Percentiles rank a stretch among this genome's conserved stretches.
These are phyloP conservation scores for Chrysomela aeneicollis DNA, from an alignment of 2,888 invertebrate genomes.

Conservation along the genomic window DNA sequence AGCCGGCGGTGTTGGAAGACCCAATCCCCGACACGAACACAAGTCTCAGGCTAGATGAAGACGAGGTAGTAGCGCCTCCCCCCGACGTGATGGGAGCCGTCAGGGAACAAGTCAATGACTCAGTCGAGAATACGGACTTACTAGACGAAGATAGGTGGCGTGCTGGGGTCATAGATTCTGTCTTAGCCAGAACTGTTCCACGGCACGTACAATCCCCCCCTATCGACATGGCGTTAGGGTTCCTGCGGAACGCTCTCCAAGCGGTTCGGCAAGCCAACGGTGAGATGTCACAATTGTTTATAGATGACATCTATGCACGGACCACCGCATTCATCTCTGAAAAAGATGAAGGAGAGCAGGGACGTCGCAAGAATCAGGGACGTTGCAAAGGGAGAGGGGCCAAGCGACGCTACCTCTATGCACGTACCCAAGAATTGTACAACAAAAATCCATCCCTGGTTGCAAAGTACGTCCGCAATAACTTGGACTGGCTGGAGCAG, in stretches of 20 bases:
- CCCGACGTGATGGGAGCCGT: no score
- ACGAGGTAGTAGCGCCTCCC: no score
- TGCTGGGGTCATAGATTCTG: not conserved
- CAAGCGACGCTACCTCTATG: conserved; percentile 43
- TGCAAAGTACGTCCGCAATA: conserved; percentile 44
- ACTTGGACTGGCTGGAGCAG: conserved; percentile 38
- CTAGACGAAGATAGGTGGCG: not conserved
- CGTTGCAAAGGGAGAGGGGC: conserved; percentile 18
- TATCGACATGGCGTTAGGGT: not conserved
- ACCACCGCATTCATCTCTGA: not conserved
- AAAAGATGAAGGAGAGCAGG: conserved; percentile 27
- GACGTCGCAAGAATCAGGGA: not conserved
- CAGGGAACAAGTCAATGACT: no score
- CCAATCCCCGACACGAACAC: no score
- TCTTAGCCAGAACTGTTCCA: not conserved
- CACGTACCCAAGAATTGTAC: conserved; percentile 50
- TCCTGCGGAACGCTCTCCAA: not conserved
- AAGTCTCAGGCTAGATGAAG: no score
- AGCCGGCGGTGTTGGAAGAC: no score
- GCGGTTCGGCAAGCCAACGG: no score
- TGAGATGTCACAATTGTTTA: no score
- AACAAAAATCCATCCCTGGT: conserved; percentile 48
- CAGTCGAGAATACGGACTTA: no score
- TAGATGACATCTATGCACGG: no score
- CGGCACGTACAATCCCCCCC: not conserved